These are phyloP conservation scores for Rhopalosiphum nymphaeae DNA, from an alignment of 2,888 invertebrate genomes.

Conservation along the genomic window DNA sequence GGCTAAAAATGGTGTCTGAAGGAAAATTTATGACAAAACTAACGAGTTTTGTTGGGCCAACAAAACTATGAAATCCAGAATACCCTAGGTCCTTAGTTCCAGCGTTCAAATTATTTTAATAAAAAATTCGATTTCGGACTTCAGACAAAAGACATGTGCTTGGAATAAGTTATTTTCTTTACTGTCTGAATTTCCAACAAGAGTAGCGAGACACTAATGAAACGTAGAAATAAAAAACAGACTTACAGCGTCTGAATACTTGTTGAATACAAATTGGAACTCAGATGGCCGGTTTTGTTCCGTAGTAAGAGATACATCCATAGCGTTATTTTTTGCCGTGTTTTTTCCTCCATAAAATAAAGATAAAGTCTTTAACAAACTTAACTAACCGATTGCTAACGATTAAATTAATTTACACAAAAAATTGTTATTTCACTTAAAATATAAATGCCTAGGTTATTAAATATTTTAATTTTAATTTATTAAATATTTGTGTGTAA, in stretches of 20 bases:
- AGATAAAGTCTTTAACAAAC: slow-evolving; percentile 18
- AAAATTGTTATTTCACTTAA: background rate
- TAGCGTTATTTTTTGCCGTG: slow-evolving; percentile 8
- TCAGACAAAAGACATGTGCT: slow-evolving; percentile 31
- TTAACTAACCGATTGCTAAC: background rate
- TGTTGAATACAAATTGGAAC: slow-evolving; percentile 64
- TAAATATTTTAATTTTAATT: background rate
- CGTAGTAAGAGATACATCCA: background rate
- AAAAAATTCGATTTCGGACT: slow-evolving; percentile 48
- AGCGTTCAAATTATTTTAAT: slow-evolving; percentile 5
- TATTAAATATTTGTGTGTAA: background rate
- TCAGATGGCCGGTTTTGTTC: slow-evolving; percentile 55
- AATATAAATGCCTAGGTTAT: background rate
- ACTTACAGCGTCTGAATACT: slow-evolving; percentile 53
- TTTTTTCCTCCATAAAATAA: slow-evolving; percentile 18
- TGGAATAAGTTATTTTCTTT: slow-evolving; percentile 48
- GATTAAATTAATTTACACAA: background rate
- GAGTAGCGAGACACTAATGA: slow-evolving; percentile 51
- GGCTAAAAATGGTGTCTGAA: slow-evolving; percentile 33
- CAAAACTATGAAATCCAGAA: background rate
- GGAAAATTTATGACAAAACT: slow-evolving; percentile 33
- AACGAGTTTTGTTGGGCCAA: slow-evolving; percentile 25
- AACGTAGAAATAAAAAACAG: slow-evolving; percentile 45
- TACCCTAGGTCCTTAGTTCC: background rate
- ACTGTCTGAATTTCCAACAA: slow-evolving; percentile 17